Conservation (phyloP, 2,888 invertebrate species). For the Polymixis lichenea region DNA sequence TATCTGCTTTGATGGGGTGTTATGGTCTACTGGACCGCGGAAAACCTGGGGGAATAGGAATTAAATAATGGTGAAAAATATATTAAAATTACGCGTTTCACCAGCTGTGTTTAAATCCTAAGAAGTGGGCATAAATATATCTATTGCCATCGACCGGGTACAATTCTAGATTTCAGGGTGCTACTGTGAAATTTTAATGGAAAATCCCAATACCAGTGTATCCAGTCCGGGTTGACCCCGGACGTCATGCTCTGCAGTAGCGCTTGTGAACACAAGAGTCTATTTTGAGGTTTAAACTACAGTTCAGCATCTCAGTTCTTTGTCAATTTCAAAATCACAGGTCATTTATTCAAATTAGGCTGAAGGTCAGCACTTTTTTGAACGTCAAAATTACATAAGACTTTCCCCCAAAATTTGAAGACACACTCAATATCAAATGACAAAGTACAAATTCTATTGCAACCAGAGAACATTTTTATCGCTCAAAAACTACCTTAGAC, state of each 20-base stretch:
- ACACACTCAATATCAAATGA: background rate
- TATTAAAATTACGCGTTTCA: background rate
- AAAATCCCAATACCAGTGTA: background rate
- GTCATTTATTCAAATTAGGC: too few relatives aligned
- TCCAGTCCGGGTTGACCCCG: background rate
- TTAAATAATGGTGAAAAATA: background rate
- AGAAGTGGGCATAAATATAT: background rate
- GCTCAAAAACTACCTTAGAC: background rate
- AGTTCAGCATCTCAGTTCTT: background rate
- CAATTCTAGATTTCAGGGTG: background rate
- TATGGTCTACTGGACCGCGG: constrained; percentile 92
- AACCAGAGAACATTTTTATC: background rate
- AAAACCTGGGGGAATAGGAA: constrained; percentile 89
- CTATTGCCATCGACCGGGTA: background rate
- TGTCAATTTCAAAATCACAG: background rate
- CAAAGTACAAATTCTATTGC: background rate
- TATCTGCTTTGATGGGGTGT: constrained; percentile 91
- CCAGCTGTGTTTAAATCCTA: background rate
- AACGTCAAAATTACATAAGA: too few relatives aligned
- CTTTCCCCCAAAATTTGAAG: background rate
- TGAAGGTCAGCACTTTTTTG: too few relatives aligned
- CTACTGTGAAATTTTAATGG: background rate
- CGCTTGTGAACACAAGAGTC: background rate
- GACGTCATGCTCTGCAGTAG: background rate
- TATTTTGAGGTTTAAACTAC: background rate